These are phyloP conservation scores for Melopsittacus undulatus DNA, from an alignment of 2,797 vertebrate genomes.

Conservation along the genomic window DNA sequence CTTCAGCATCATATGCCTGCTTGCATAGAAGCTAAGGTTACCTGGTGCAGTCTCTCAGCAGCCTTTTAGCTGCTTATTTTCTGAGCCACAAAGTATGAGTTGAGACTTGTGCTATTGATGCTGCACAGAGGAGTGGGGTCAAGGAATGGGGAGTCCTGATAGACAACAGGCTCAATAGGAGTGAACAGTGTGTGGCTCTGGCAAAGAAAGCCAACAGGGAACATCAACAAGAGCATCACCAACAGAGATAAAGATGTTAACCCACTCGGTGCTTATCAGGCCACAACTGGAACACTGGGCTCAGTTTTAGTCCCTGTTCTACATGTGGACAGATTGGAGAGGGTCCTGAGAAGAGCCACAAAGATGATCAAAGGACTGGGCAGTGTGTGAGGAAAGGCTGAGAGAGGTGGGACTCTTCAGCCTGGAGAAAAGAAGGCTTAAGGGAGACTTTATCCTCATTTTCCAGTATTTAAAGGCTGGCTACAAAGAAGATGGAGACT, in stretches of 20 bases:
- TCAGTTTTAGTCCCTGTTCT: background rate
- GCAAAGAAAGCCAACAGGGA: background rate
- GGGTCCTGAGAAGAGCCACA: background rate
- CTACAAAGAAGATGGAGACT: background rate
- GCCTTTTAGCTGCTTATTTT: background rate
- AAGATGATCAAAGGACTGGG: background rate
- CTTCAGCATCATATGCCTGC: background rate
- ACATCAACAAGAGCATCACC: background rate
- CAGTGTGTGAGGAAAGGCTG: background rate
- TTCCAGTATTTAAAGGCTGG: background rate
- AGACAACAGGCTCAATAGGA: background rate
- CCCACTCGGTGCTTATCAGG: background rate
- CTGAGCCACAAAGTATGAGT: background rate
- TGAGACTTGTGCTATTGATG: background rate
- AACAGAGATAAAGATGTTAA: background rate
- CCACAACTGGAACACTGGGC: background rate
- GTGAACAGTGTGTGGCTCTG: background rate
- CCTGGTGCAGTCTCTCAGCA: background rate
- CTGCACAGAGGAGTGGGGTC: accelerated
- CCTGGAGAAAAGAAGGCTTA: background rate
- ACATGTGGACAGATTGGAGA: background rate
- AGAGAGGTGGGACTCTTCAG: background rate
- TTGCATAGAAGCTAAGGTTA: background rate
- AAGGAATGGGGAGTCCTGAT: background rate
- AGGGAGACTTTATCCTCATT: background rate